phyloP scores from a whole-genome alignment of 1,140 invertebrate genomes.

The Drosophila pseudoananassae region DNA sequence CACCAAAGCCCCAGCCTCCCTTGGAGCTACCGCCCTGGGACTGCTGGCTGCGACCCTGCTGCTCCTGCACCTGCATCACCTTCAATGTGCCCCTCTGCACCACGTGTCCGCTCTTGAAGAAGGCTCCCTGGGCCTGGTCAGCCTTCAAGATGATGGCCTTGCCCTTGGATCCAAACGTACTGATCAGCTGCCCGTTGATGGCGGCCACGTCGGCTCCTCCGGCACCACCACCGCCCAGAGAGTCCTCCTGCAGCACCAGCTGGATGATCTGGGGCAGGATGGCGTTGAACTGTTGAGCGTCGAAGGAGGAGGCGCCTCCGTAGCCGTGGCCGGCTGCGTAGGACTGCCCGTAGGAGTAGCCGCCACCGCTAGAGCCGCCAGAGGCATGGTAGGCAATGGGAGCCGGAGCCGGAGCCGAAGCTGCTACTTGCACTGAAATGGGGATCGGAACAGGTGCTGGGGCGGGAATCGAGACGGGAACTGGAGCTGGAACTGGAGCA shows the following conservation, averaged over 20 bases:
- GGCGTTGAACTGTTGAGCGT: conserved; percentile 55
- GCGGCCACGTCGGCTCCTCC: conserved; percentile 54
- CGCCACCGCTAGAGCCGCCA: conserved; percentile 20
- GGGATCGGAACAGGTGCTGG: conserved; percentile 27
- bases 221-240: conserved; percentile 42
- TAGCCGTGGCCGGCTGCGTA: conserved; percentile 35
- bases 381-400: conserved; percentile 51
- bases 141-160: conserved; percentile 67
- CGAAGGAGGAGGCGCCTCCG: conserved; percentile 46
- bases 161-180: conserved; percentile 58
- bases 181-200: conserved; percentile 67
- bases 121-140: conserved; percentile 61
- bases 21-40: conserved; percentile 7
- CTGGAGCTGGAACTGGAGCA: conserved; percentile 11
- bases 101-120: conserved; percentile 73
- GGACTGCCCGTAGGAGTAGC: conserved; percentile 46
- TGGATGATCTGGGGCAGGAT: conserved; percentile 76
- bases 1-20: background rate
- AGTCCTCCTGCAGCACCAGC: conserved; percentile 69
- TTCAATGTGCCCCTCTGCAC: conserved; percentile 72
- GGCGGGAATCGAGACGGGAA: conserved; percentile 12
- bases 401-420: conserved; percentile 16
- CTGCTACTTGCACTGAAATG: conserved; percentile 24
- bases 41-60: conserved; percentile 15
- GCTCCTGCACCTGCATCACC: conserved; percentile 63